These are phyloP conservation scores for Acropternis orthonyx DNA, from an alignment of 2,797 vertebrate genomes.

Conservation along the genomic window DNA sequence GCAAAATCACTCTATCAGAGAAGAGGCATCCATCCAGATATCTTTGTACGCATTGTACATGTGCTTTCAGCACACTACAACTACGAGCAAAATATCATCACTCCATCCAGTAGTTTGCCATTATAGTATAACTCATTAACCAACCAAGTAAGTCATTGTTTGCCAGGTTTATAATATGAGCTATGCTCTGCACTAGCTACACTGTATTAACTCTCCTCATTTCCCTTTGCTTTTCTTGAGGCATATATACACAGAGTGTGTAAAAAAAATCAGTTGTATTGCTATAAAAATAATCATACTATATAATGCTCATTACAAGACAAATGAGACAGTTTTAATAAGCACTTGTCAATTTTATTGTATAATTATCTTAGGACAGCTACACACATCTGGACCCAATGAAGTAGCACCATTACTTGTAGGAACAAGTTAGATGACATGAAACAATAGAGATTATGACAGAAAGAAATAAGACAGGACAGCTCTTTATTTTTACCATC, in stretches of 20 bases:
- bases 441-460: neutral
- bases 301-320: neutral
- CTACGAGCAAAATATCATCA: neutral
- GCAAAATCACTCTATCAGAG: neutral
- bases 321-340: neutral
- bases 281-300: neutral
- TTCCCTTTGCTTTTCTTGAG: neutral
- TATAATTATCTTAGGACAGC: neutral
- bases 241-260: neutral
- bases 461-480: neutral
- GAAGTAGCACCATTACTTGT: neutral
- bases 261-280: neutral
- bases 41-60: neutral
- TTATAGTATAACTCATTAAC: neutral
- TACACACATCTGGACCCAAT: neutral
- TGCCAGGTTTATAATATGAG: neutral
- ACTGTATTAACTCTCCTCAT: neutral
- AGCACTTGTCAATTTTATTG: neutral
- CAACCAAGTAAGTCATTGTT: neutral
- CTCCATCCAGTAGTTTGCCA: neutral
- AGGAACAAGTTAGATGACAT: neutral
- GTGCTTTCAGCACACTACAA: neutral
- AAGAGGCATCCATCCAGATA: neutral
- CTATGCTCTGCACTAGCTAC: neutral
- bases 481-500: neutral